Evolutionary conservation across 2,797 vertebrate genomes (phyloP).

Genomic region (Eremophila alpestris): DNA sequence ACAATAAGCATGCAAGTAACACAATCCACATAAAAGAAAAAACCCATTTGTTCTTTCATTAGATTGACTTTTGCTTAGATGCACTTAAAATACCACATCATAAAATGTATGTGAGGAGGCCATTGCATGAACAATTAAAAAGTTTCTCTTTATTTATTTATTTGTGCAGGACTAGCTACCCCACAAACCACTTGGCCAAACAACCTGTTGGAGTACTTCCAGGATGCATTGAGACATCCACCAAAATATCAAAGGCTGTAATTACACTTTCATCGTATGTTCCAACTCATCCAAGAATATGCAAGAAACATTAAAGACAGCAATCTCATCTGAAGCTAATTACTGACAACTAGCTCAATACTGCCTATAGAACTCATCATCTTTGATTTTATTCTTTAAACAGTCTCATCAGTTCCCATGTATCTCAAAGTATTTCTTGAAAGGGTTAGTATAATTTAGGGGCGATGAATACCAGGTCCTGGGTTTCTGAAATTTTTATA

Average conservation of each 20-base stretch:
- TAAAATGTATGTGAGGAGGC: conserved; percentile 24
- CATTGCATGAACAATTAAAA: conserved; percentile 20
- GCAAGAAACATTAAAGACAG: conserved; percentile 54
- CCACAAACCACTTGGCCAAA: conserved; percentile 29
- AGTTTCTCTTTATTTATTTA: conserved; percentile 38
- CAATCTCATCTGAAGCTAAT: conserved; percentile 59
- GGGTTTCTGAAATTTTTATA: background rate
- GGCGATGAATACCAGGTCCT: conserved; percentile 23
- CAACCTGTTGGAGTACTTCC: conserved; percentile 54
- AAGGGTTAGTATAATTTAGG: background rate
- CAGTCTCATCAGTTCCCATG: conserved; percentile 43
- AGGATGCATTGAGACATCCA: conserved; percentile 5
- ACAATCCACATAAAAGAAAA: conserved; percentile 47
- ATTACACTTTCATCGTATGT: conserved; percentile 42
- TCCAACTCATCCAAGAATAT: conserved; percentile 38
- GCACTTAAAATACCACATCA: conserved; percentile 44
- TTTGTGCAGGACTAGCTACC: conserved; percentile 17
- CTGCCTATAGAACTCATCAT: conserved; percentile 48
- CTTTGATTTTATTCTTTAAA: conserved; percentile 56
- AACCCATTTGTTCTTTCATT: conserved; percentile 53
- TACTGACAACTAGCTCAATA: conserved; percentile 48
- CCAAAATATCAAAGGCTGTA: conserved; percentile 51
- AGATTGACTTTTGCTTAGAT: conserved; percentile 42
- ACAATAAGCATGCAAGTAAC: conserved; percentile 12
- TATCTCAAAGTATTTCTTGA: conserved; percentile 48